Percentiles rank a stretch among this genome's conserved stretches.
Conservation (phyloP, 2,888 invertebrate genomes). For the Physocephala rufipes region DNA sequence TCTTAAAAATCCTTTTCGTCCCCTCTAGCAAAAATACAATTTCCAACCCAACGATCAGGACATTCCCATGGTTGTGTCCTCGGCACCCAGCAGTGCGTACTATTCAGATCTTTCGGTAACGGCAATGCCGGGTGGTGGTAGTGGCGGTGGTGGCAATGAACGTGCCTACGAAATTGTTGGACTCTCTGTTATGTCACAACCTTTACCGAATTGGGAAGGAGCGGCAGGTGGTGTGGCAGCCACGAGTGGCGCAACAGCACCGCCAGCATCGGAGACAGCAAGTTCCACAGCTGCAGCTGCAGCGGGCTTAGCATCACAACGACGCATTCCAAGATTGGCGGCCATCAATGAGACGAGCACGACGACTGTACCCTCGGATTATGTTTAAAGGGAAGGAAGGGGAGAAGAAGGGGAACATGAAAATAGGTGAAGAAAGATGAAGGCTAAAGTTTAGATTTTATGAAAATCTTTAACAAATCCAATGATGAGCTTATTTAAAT, state of each 20-base stretch:
- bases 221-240: conserved; percentile 51
- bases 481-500: conserved; percentile 34
- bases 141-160: conserved; percentile 65
- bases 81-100: conserved; percentile 79
- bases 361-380: conserved; percentile 69
- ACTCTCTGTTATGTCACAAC: conserved; percentile 67
- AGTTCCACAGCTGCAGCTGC: conserved; percentile 52
- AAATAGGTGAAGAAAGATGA: neutral
- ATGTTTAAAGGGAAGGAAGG: conserved; percentile 63
- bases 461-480: conserved; percentile 23
- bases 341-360: conserved; percentile 70
- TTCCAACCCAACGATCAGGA: conserved; percentile 66
- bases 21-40: conserved; percentile 58
- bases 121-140: conserved; percentile 65
- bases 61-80: conserved; percentile 69
- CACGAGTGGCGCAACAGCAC: conserved; percentile 49
- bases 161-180: conserved; percentile 73
- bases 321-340: conserved; percentile 67
- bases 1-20: neutral
- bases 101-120: conserved; percentile 75
- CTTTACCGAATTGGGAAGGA: conserved; percentile 65
- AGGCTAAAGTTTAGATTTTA: conserved; percentile 9
- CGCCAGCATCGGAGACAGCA: conserved; percentile 31
- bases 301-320: conserved; percentile 54
- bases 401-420: neutral